Percentiles rank a stretch among this genome's conserved stretches.
phyloP scores from a whole-genome alignment of 1,140 invertebrate species.

The Platyscapa corneri region DNA sequence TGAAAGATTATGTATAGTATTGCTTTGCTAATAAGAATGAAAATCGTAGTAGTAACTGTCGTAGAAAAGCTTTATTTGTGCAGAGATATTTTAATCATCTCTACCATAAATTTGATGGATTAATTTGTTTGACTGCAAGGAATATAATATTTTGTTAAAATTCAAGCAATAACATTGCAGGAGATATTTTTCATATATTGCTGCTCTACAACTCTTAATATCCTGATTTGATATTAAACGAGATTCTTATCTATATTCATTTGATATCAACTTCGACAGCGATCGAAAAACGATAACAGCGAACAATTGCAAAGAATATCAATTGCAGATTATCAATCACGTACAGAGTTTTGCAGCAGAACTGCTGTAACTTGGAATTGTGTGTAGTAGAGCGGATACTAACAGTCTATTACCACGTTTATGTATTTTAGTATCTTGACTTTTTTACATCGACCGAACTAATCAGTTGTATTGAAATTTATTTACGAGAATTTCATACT shows the following conservation, averaged over 20 bases:
- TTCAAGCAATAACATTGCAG: not conserved
- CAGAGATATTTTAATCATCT: not conserved
- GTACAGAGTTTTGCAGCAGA: not conserved
- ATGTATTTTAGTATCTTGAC: not conserved
- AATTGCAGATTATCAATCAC: not conserved
- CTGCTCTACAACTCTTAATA: not conserved
- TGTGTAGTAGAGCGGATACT: no score
- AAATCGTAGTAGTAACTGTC: not conserved
- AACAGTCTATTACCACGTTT: not conserved
- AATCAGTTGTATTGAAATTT: no score
- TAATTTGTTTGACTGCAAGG: not conserved
- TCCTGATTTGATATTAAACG: not conserved
- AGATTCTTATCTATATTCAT: not conserved
- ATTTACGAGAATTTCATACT: no score
- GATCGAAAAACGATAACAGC: constrained; percentile 1
- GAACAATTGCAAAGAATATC: not conserved
- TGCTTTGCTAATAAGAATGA: not conserved
- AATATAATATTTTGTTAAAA: not conserved
- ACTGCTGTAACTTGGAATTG: not conserved
- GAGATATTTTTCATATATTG: not conserved
- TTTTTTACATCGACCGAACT: not conserved
- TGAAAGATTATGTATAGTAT: not conserved
- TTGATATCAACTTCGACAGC: not conserved
- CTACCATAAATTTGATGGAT: not conserved
- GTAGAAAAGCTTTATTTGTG: not conserved